Conservation (phyloP, 2,797 vertebrate genomes). For the Dromococcyx pavoninus region DNA sequence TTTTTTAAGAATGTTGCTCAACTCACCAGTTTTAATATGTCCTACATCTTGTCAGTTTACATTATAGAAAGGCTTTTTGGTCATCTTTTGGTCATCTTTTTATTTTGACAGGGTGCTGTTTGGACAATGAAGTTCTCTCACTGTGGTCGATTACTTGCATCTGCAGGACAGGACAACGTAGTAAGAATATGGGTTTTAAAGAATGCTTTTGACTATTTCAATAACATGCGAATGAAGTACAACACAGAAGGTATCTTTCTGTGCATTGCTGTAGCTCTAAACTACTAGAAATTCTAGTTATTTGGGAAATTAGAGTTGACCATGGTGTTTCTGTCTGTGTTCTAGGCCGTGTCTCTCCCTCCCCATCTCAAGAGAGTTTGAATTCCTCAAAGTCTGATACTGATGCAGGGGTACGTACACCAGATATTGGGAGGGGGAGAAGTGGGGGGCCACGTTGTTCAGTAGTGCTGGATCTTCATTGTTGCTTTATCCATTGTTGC, state of each 20-base stretch:
- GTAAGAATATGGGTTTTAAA: conserved; percentile 99
- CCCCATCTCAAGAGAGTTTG: conserved; percentile 97
- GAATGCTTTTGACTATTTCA: conserved; percentile 97
- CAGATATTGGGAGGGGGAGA: neutral
- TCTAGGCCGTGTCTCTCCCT: conserved; percentile 95
- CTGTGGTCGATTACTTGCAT: conserved; percentile 93
- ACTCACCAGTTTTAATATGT: neutral
- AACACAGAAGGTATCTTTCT: conserved; percentile 90
- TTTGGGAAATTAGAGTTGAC: neutral
- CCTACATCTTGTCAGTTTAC: neutral
- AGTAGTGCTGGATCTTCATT: neutral
- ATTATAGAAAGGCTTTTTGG: neutral
- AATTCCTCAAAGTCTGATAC: conserved; percentile 98
- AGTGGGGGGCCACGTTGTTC: neutral
- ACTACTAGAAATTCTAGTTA: neutral
- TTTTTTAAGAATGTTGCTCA: neutral
- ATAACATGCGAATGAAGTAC: conserved; percentile 98
- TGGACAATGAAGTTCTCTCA: conserved; percentile 99
- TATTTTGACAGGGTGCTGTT: conserved; percentile 88
- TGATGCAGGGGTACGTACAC: conserved; percentile 86
- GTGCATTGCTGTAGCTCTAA: neutral
- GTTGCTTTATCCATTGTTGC: neutral
- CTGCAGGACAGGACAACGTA: conserved; percentile 95
- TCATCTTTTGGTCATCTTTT: neutral
- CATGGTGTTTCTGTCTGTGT: neutral